These are phyloP conservation scores for Neogale vison DNA, from an alignment of 2,113 vertebrate genomes.

Conservation along the genomic window DNA sequence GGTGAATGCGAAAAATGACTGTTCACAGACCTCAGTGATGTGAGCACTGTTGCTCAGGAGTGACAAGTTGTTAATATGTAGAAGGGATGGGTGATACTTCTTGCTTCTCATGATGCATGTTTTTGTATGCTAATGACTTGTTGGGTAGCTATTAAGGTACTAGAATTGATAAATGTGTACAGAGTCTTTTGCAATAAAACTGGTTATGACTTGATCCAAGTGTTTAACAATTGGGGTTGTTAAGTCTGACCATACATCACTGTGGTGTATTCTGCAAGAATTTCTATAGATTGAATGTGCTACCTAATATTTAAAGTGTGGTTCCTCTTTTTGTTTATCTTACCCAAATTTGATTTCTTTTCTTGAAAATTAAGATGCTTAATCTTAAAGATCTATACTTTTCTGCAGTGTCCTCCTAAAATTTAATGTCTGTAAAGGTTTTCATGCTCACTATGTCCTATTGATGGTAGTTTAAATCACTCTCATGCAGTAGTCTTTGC, in stretches of 20 bases:
- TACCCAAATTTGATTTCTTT: neutral
- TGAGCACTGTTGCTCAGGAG: slow-evolving; percentile 83
- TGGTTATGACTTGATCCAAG: slow-evolving; percentile 92
- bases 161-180: slow-evolving; percentile 90
- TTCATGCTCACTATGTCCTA: neutral
- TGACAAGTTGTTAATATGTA: slow-evolving; percentile 87
- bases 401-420: neutral
- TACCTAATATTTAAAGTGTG: neutral
- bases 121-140: slow-evolving; percentile 90
- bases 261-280: slow-evolving; percentile 72
- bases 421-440: neutral
- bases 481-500: neutral
- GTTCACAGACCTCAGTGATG: slow-evolving; percentile 87
- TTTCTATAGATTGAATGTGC: neutral
- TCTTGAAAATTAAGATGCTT: neutral
- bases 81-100: slow-evolving; percentile 89
- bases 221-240: slow-evolving; percentile 90
- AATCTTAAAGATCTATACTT: neutral
- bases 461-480: neutral
- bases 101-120: slow-evolving; percentile 91
- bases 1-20: slow-evolving; percentile 90
- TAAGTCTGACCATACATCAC: slow-evolving; percentile 90
- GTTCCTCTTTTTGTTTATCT: neutral
- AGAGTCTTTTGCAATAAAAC: slow-evolving; percentile 92
- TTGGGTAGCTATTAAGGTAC: slow-evolving; percentile 91